Conservation (phyloP, 2,888 invertebrate genomes). For the Lottia scabra region DNA sequence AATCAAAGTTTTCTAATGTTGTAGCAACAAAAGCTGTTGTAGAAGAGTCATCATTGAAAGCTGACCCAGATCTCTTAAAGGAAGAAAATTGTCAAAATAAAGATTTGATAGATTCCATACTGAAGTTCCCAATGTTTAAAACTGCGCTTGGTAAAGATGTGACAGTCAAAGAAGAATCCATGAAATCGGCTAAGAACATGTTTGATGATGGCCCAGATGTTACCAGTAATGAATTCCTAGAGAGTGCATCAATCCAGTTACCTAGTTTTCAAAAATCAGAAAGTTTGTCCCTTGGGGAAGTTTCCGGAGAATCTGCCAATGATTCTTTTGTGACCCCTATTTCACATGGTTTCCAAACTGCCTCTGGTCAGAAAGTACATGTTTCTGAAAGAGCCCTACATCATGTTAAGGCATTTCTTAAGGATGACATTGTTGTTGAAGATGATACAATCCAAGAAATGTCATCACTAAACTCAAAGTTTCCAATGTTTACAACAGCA, state of each 20-base stretch:
- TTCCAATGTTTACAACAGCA: slow-evolving; percentile 22
- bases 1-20: slow-evolving; percentile 25
- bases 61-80: neutral
- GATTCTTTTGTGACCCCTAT: neutral
- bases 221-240: neutral
- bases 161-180: neutral
- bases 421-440: neutral
- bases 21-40: slow-evolving; percentile 21
- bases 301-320: too few species aligned
- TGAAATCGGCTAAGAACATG: neutral
- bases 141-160: neutral
- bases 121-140: neutral
- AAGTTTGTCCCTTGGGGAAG: too few species aligned
- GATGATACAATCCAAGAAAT: too few species aligned
- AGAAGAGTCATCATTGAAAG: slow-evolving; percentile 22
- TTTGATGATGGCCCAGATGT: neutral
- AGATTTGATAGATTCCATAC: neutral
- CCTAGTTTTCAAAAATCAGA: too few species aligned
- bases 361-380: slow-evolving; percentile 20
- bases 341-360: slow-evolving; percentile 17
- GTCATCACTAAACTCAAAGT: neutral
- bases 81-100: neutral
- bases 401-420: slow-evolving; percentile 2
- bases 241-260: too few species aligned
- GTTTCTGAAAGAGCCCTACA: slow-evolving; percentile 25